A percentile compares a stretch with the other conserved stretches of the same genome.
These are phyloP conservation scores for Ferdinandea cuprea DNA, from an alignment of 2,888 invertebrate genomes.

Conservation along the genomic window DNA sequence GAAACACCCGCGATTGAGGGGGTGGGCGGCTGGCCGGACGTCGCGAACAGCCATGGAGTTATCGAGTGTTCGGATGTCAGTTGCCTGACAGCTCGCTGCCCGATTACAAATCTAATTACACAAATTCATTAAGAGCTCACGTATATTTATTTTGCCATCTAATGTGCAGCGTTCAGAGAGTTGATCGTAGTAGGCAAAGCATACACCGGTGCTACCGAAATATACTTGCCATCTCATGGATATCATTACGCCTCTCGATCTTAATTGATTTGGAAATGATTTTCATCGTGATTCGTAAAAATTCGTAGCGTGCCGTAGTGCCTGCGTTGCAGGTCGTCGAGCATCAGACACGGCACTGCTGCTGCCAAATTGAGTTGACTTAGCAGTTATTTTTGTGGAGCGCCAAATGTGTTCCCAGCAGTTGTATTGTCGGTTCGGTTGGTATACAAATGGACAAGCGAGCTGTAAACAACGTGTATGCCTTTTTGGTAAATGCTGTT, in stretches of 20 bases:
- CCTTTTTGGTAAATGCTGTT: constrained; percentile 22
- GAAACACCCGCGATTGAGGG: not conserved
- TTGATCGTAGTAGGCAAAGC: not conserved
- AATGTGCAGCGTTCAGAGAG: not conserved
- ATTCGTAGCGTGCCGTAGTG: constrained; percentile 31
- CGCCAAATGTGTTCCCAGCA: constrained; percentile 36
- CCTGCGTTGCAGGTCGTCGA: not conserved
- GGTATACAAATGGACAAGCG: not conserved
- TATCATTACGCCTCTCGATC: constrained; percentile 30
- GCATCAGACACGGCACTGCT: constrained; percentile 12
- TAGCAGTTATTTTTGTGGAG: constrained; percentile 38
- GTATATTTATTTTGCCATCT: constrained; percentile 11
- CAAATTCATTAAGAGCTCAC: constrained; percentile 45
- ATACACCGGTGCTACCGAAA: constrained; percentile 15
- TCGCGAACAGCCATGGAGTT: constrained; percentile 19
- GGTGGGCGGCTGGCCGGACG: not conserved
- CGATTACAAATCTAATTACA: constrained; percentile 43
- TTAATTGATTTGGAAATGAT: constrained; percentile 55
- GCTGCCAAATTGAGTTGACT: constrained; percentile 38
- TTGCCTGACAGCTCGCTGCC: constrained; percentile 48
- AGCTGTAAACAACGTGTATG: not conserved
- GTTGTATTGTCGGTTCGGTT: constrained; percentile 9
- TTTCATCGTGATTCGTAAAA: constrained; percentile 24
- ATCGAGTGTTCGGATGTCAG: constrained; percentile 40
- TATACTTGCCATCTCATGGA: constrained; percentile 38